A percentile compares a stretch with the other conserved stretches of the same genome.
These are phyloP conservation scores for Pinna nobilis DNA, from an alignment of 1,140 invertebrate species.

Conservation along the genomic window DNA sequence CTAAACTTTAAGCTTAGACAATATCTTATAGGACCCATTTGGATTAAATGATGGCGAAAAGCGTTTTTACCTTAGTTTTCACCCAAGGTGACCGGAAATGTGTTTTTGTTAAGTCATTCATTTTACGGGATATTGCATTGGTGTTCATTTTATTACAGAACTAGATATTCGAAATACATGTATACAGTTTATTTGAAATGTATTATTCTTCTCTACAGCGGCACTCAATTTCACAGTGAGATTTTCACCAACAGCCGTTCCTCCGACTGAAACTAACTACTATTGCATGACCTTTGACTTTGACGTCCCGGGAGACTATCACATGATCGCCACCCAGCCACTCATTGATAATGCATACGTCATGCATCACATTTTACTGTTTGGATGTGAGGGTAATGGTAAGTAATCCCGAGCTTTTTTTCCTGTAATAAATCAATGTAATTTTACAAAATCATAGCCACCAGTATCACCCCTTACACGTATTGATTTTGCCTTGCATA, in stretches of 20 bases:
- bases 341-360: conserved; percentile 51
- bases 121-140: neutral
- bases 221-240: conserved; percentile 43
- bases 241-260: conserved; percentile 45
- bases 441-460: neutral
- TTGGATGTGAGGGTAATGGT: conserved; percentile 52
- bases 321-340: conserved; percentile 54
- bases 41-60: neutral
- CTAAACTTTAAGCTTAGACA: no score
- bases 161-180: neutral
- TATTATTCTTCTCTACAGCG: conserved; percentile 26
- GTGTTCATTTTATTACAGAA: neutral
- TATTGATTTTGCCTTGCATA: neutral
- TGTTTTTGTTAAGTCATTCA: neutral
- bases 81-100: neutral
- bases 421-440: neutral
- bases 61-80: no score
- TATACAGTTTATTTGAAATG: neutral
- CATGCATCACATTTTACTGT: conserved; percentile 61
- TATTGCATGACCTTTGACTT: conserved; percentile 56
- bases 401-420: neutral
- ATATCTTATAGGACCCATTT: no score
- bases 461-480: neutral
- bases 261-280: conserved; percentile 49
- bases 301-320: conserved; percentile 49